Evolutionary conservation across 2,113 vertebrate species (phyloP), one percentile per base, ranked within the genome.

Genomic region (Petrocephalus microphthalmus): DNA sequence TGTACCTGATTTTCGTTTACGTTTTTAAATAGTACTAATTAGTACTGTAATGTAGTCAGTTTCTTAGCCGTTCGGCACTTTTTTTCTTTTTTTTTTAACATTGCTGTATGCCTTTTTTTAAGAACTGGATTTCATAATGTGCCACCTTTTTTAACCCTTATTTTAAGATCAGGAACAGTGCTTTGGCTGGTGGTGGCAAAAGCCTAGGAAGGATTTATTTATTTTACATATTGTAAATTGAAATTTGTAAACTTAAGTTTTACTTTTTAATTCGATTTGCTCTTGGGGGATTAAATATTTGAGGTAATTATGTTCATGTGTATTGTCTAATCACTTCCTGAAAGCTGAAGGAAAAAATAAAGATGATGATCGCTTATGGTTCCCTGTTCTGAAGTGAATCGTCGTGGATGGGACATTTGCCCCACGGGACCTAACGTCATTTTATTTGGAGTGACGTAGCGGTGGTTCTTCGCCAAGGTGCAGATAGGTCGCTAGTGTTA

Each of bases 151-250:
- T 74, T 37, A 57, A 67, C 56, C 82, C 64, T 89, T 89, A 78
- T 86, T 89, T 86, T 89, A 57, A 33, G 49, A 54, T 54, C 22
- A 87, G 67, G 52, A 74, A 49, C 47, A 74, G 37, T 64, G 82
- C 19, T 42, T 81, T 81, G 52, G 60, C 51, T 86, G 51, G 52
- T n/a, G 17, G 64, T 67, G 22, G 22, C 64, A 25, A 95, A 93
- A 92, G 94, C 92, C 92, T 91, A 91, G 92, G 95, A 93, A 92
- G 92, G 91, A 78, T 78, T 92, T 93, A 84, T 51, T 91, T 91
- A 86, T 93, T 92, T 93, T 94, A 92, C 93, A 56, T 82, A 84
- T 92, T 96, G 96, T 96, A 95, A 93, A 93, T 93, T 93, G 94
- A 94, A 93, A 92, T 93, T 89, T 88, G 57, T 85, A 88, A 85